Base-by-base conservation (phyloP, 1,140 invertebrate species). In the Physella acuta region DNA sequence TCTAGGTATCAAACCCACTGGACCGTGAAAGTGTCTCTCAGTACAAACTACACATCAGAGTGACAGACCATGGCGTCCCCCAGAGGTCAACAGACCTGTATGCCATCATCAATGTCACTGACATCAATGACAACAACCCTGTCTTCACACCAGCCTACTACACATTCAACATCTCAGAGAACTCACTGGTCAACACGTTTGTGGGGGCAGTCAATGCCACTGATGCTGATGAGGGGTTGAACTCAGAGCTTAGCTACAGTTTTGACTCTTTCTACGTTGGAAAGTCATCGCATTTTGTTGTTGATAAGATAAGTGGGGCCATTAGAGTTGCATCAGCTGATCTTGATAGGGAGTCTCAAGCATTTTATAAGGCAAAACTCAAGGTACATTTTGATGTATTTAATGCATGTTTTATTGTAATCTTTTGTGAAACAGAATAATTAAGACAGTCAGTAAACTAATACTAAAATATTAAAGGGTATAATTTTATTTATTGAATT, bases 61-160 rank as follows among this genome's bases (percentile, higher is more conserved):
- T 78, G 20, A 49, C 63, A 0, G 79, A 81, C 63, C 68, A 74
- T 53, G 78, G 76, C 16, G 55, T 63, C 3, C 24, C 73, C 0
- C 28, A 56, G 31, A 67, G 59, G 37, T 63, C 70, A 8, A 68
- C 66, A 14, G 52, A 63, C 0, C 75, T 71, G 26, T 67, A 69
- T 17, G 52, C 60, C 53, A 64, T 52, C 31, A 52, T 79, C 53
- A 73, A 62, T 20, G 39, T 79, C 4, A 70, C 65, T 24, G 77
- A 79, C 58, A 60, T 75, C 36, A 77, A 79, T 67, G 77, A 79
- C 64, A 77, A 77, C 55, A 55, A 67, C 11, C 77, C 77, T 0
- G 26, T 70, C n/a, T 77, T 73, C 33, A 59, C n/a, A 5, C 66
- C 44, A 16, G 49, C 49, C 31, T 20, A 31, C 31, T 76, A 75